phyloP scores from a whole-genome alignment of 2,888 invertebrate species.

The Temnothorax ravouxi region DNA sequence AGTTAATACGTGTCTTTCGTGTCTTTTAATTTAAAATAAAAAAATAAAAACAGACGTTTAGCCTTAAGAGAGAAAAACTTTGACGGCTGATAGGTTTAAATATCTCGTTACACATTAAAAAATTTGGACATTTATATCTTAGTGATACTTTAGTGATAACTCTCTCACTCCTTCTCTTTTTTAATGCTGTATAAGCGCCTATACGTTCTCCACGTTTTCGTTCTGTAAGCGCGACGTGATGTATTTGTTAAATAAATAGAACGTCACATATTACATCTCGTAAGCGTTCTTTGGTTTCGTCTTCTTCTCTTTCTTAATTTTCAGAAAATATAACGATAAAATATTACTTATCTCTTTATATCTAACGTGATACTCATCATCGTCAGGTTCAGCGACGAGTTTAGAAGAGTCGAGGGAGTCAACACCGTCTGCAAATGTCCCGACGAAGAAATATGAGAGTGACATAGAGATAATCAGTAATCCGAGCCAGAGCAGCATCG shows the following conservation, averaged over 20 bases:
- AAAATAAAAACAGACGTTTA: not conserved
- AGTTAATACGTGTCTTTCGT: not conserved
- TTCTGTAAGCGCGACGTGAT: not conserved
- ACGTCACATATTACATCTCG: not conserved
- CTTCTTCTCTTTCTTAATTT: slow-evolving; percentile 32
- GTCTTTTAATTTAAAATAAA: not conserved
- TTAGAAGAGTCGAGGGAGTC: slow-evolving; percentile 85
- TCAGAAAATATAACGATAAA: not conserved
- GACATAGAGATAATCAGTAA: slow-evolving; percentile 91
- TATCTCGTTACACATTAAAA: not conserved
- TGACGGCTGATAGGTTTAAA: not conserved
- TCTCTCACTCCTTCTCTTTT: not conserved
- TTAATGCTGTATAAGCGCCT: not conserved
- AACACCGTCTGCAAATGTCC: slow-evolving; percentile 82
- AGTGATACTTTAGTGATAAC: not conserved
- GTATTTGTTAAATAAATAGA: not conserved
- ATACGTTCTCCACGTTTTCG: slow-evolving; percentile 1
- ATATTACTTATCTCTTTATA: not conserved
- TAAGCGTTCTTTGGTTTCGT: slow-evolving; percentile 4
- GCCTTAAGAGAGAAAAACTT: not conserved
- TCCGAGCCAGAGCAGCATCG: slow-evolving; percentile 91
- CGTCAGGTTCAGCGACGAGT: slow-evolving; percentile 85
- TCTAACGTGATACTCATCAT: slow-evolving; percentile 6
- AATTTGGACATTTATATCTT: not conserved
- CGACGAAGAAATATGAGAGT: slow-evolving; percentile 87